Evolutionary conservation across 2,888 invertebrate genomes (phyloP).

Genomic region (Volucella inanis): DNA sequence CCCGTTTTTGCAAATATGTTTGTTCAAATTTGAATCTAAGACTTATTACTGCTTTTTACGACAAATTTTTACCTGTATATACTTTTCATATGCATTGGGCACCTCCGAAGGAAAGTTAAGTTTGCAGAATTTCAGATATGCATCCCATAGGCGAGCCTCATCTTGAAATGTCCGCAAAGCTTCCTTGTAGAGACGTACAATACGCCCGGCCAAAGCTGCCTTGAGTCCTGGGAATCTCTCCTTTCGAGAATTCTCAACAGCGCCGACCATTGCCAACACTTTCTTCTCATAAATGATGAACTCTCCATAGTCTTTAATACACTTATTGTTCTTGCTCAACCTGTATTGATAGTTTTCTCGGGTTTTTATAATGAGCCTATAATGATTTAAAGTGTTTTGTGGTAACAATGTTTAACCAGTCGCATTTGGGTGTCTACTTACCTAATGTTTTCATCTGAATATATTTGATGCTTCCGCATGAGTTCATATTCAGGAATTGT

Average conservation of each 20-base stretch:
- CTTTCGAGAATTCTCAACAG: conserved; percentile 86
- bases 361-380: conserved; percentile 78
- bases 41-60: conserved; percentile 3
- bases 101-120: conserved; percentile 85
- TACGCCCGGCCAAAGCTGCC: conserved; percentile 87
- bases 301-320: conserved; percentile 78
- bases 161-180: conserved; percentile 88
- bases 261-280: conserved; percentile 78
- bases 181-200: conserved; percentile 89
- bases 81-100: conserved; percentile 85
- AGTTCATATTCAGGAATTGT: conserved; percentile 92
- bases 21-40: too few relatives aligned
- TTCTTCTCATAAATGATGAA: conserved; percentile 81
- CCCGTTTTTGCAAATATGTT: too few relatives aligned
- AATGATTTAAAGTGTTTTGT: not conserved
- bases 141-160: conserved; percentile 89
- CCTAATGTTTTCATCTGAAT: conserved; percentile 88
- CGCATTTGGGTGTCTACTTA: conserved; percentile 79
- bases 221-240: conserved; percentile 86
- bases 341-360: conserved; percentile 79
- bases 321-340: conserved; percentile 78
- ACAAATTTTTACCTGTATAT: conserved; percentile 84
- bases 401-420: conserved; percentile 67
- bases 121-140: conserved; percentile 91
- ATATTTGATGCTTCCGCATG: conserved; percentile 89